Base-by-base conservation (phyloP, 2,113 vertebrate species). In the Elachura formosa region DNA sequence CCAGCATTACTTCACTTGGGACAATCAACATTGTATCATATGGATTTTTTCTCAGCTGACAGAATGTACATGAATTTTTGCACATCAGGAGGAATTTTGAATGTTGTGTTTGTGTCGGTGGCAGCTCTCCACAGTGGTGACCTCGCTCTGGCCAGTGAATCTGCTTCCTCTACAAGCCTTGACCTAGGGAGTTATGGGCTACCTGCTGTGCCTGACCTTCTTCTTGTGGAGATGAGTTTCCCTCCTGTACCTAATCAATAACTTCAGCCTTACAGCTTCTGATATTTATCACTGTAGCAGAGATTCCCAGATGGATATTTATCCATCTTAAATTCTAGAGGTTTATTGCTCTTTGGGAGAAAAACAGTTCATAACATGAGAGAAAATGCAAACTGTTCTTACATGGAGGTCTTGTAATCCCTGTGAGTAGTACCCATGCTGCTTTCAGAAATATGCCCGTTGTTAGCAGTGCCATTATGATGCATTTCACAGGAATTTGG, bases 401-500 rank as follows among this genome's bases (percentile, higher is more conserved):
- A 23, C 59, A 51, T 43, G n/a, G 40, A 90, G 64, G 36, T 84
- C 25, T 85, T 71, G 45, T 2, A 0, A 66, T 95, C 25, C 23
- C 31, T 84, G 36, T 6, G 22, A 84, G 26, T 90, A 71, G 28
- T 52, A 59, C 54, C 79, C 64, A 22, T 93, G 62, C 26, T 89
- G 84, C 59, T 94, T 82, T 56, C 82, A 92, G 84, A 91, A 91
- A 76, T 62, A 36, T 43, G 40, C 13, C 58, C 9, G 14, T 69
- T 52, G 1, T 83, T 94, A 93, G 43, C 34, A 86, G 40, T 36
- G 24, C 43, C 36, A n/a, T 90, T 87, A 33, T 73, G 92, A 95
- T 89, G 33, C 46, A 56, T 95, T 96, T 92, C 41, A 40, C 33
- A 63, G 55, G 82, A 87, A 94, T 95, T 85, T 95, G 62, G 69